These are phyloP conservation scores for Nebria ingens DNA, from an alignment of 1,140 invertebrate genomes.

Conservation along the genomic window DNA sequence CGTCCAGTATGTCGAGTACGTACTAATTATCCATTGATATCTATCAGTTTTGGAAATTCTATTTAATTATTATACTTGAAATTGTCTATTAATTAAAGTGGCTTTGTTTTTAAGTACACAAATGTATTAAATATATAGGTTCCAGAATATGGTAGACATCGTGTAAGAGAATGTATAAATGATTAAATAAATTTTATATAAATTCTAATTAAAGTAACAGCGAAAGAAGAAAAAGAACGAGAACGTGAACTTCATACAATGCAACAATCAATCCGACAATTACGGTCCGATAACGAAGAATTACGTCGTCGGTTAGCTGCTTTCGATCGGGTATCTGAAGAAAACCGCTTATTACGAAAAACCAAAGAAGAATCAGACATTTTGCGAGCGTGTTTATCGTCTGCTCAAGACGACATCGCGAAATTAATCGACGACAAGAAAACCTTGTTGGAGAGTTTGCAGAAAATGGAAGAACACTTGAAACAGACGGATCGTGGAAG, in stretches of 20 bases:
- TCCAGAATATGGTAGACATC: too few relatives aligned
- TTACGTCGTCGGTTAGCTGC: slow-evolving; percentile 45
- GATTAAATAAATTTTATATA: neutral
- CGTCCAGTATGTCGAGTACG: slow-evolving; percentile 6
- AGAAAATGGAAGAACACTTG: slow-evolving; percentile 47
- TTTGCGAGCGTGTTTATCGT: slow-evolving; percentile 44
- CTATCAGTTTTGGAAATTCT: slow-evolving; percentile 5
- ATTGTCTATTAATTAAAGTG: neutral
- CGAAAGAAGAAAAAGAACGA: slow-evolving; percentile 27
- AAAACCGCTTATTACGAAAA: slow-evolving; percentile 45
- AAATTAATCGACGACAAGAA: slow-evolving; percentile 60
- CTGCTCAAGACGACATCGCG: slow-evolving; percentile 61
- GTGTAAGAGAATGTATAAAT: neutral
- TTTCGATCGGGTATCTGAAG: slow-evolving; percentile 51
- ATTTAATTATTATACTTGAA: neutral
- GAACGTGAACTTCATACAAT: slow-evolving; percentile 39
- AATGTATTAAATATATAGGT: too few relatives aligned
- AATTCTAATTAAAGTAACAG: slow-evolving; percentile 11
- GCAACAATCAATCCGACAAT: slow-evolving; percentile 40
- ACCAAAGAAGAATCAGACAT: slow-evolving; percentile 51
- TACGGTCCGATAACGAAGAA: slow-evolving; percentile 53
- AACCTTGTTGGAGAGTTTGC: slow-evolving; percentile 55
- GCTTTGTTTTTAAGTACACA: too few relatives aligned
- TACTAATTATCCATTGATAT: neutral
- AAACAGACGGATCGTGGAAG: slow-evolving; percentile 31